Conservation (phyloP, 2,113 vertebrate species). For the Helogale parvula region DNA sequence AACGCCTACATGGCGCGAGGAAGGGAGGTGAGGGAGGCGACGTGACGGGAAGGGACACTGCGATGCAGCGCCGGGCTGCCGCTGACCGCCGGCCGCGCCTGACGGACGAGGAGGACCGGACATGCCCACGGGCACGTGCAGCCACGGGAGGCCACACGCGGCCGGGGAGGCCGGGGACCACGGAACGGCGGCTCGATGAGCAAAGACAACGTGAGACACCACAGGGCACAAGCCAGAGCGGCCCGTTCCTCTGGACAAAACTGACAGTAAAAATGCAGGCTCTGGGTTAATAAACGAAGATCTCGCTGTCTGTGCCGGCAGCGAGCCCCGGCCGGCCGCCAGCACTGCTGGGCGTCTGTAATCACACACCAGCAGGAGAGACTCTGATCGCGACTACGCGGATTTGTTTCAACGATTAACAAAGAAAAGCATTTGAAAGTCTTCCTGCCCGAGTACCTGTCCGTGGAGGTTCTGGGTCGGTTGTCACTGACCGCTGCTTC, state of each 20-base stretch:
- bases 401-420: constrained; percentile 53
- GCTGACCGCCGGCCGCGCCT: neutral
- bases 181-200: neutral
- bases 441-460: constrained; percentile 29
- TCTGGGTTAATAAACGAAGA: neutral
- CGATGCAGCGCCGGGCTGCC: no score
- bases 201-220: neutral
- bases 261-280: constrained; percentile 46
- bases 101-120: neutral
- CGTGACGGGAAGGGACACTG: no score
- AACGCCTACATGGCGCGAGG: neutral
- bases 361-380: neutral
- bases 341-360: neutral
- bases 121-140: neutral
- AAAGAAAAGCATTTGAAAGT: constrained; percentile 9
- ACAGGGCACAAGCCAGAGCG: no score
- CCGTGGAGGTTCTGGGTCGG: neutral
- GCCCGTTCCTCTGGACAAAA: constrained; percentile 21
- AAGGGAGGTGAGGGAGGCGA: neutral
- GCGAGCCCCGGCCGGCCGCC: neutral
- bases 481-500: neutral
- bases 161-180: no score
- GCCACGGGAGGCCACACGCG: neutral
- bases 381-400: neutral
- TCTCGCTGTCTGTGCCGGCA: neutral